Evolutionary conservation across 2,113 vertebrate species (phyloP).

Genomic region (Phalacrocorax brasilianus): DNA sequence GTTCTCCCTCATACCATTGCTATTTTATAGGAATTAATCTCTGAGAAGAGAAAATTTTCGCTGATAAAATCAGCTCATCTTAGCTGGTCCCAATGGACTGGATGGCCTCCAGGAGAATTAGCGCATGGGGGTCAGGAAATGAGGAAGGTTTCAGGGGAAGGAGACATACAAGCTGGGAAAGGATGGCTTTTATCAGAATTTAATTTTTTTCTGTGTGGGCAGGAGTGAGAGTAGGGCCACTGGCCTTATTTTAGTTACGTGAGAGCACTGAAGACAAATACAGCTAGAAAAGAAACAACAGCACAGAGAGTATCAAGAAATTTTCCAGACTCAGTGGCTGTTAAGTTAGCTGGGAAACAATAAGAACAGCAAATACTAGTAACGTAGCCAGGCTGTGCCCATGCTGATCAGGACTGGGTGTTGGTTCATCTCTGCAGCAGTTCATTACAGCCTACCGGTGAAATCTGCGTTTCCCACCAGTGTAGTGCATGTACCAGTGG

Average conservation of each 20-base stretch:
- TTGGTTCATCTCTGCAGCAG: neutral
- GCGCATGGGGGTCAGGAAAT: neutral
- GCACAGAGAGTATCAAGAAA: neutral
- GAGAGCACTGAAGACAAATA: neutral
- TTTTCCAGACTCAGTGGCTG: neutral
- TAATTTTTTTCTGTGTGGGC: neutral
- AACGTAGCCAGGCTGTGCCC: no score
- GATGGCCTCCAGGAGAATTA: neutral
- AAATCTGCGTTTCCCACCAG: neutral
- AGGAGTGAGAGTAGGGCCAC: neutral
- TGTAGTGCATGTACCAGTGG: no score
- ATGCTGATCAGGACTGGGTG: neutral
- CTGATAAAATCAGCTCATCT: neutral
- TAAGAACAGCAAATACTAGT: neutral
- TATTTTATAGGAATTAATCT: neutral
- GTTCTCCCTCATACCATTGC: neutral
- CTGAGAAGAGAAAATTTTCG: neutral
- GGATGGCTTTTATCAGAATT: neutral
- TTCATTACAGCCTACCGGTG: neutral
- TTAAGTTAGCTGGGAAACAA: neutral
- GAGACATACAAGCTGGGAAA: neutral
- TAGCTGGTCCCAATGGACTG: neutral
- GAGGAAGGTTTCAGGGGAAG: neutral
- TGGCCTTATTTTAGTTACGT: neutral
- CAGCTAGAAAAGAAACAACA: neutral